A percentile compares a stretch with the other conserved stretches of the same genome.
Evolutionary conservation across 2,797 vertebrate genomes (phyloP).

Genomic region (Labeo calbasu): DNA sequence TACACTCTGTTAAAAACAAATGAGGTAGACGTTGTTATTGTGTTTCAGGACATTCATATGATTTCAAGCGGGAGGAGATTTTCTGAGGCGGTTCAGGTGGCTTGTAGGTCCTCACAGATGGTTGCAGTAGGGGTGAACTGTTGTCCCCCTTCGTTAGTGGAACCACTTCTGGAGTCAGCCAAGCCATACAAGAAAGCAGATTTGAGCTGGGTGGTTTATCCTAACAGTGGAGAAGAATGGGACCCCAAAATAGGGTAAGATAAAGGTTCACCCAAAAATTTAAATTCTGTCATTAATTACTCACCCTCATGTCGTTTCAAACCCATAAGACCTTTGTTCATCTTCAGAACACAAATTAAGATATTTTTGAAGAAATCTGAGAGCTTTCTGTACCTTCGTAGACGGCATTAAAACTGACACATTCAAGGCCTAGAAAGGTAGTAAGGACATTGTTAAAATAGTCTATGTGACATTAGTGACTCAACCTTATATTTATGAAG

Average conservation of each 20-base stretch:
- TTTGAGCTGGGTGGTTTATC: constrained; percentile 81
- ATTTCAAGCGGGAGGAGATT: constrained; percentile 80
- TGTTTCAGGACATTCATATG: constrained; percentile 68
- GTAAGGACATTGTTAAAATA: no score
- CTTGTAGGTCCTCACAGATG: constrained; percentile 73
- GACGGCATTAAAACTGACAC: no score
- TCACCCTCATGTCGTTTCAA: no score
- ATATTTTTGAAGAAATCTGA: no score
- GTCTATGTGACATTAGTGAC: no score
- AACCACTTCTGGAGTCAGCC: constrained; percentile 75
- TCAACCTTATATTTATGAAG: no score
- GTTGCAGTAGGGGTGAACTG: constrained; percentile 84
- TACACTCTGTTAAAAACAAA: background rate
- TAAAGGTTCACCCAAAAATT: no score
- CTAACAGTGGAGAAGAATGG: constrained; percentile 84
- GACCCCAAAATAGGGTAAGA: constrained; percentile 71
- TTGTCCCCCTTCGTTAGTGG: constrained; percentile 74
- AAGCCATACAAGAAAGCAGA: constrained; percentile 62
- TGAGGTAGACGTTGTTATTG: background rate
- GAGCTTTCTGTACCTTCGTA: no score
- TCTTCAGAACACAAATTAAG: no score
- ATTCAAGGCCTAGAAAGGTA: no score
- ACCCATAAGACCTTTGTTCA: no score
- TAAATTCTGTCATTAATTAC: no score
- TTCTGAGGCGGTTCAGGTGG: constrained; percentile 70